A percentile compares a stretch with the other conserved stretches of the same genome.
phyloP scores from a whole-genome alignment of 2,888 invertebrate genomes.

The Boloria euphrosyne region DNA sequence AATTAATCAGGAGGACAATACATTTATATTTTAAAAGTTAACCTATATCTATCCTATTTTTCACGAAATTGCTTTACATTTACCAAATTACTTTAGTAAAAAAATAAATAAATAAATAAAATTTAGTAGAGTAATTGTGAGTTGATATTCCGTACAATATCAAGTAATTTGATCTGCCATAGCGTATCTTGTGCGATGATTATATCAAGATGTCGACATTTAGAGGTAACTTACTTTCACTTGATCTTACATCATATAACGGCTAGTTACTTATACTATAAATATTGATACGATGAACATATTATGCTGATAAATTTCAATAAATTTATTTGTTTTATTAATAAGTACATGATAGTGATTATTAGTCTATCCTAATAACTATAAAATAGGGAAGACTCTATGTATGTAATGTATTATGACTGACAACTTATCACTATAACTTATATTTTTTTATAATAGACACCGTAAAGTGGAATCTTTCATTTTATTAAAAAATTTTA shows the following conservation, averaged over 20 bases:
- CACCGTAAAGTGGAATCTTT: too few species aligned
- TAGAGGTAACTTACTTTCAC: slow-evolving; percentile 26
- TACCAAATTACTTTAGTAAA: not conserved
- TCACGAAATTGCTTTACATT: not conserved
- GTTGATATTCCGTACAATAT: not conserved
- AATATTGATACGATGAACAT: not conserved
- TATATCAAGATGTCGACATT: slow-evolving; percentile 29
- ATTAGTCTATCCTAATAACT: too few species aligned
- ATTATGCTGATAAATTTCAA: not conserved
- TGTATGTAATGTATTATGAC: not conserved
- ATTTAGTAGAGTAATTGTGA: not conserved
- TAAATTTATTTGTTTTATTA: not conserved
- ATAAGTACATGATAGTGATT: too few species aligned
- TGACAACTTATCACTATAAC: too few species aligned
- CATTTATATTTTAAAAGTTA: too few species aligned
- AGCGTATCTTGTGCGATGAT: slow-evolving; percentile 23
- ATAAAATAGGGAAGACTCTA: not conserved
- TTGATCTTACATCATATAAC: slow-evolving; percentile 27
- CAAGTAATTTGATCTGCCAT: not conserved
- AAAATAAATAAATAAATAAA: not conserved
- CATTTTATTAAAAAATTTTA: too few species aligned
- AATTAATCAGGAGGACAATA: too few species aligned
- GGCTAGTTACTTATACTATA: slow-evolving; percentile 1
- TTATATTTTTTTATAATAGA: too few species aligned
- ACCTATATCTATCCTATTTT: too few species aligned